A percentile compares a stretch with the other conserved stretches of the same genome.
phyloP scores from a whole-genome alignment of 2,888 invertebrate species.

The Drepana falcataria region DNA sequence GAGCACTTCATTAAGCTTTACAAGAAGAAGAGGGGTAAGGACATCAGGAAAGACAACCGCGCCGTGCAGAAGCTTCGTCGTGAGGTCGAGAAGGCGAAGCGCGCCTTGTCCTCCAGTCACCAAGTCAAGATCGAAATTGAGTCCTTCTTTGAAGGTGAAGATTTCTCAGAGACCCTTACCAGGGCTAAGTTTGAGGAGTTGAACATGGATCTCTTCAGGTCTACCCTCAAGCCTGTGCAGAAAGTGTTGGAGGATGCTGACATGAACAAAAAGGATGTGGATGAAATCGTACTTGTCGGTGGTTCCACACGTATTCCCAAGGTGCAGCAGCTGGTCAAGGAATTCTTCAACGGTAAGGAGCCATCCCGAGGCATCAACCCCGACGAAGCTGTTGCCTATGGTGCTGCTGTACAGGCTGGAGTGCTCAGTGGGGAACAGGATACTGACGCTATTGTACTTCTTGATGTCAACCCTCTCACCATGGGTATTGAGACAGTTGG shows the following conservation, averaged over 20 bases:
- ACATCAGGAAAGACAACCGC: conserved; percentile 95
- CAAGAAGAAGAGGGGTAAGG: conserved; percentile 99
- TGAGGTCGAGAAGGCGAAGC: conserved; percentile 98
- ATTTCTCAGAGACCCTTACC: conserved; percentile 98
- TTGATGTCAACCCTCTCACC: conserved; percentile 99
- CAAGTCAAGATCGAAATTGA: conserved; percentile 99
- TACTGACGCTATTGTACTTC: conserved; percentile 95
- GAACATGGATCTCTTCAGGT: conserved; percentile 95
- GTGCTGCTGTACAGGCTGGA: conserved; percentile 99
- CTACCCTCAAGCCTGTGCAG: conserved; percentile 96
- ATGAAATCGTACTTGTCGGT: conserved; percentile 99
- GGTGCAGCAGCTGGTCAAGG: conserved; percentile 94
- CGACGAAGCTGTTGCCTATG: conserved; percentile 99
- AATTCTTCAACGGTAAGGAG: conserved; percentile 98
- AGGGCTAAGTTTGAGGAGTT: conserved; percentile 99
- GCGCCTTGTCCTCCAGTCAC: conserved; percentile 95
- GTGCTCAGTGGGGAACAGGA: conserved; percentile 98
- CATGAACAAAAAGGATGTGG: conserved; percentile 98
- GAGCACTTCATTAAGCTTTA: conserved; percentile 99
- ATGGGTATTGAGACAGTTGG: conserved; percentile 99
- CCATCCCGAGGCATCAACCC: conserved; percentile 99
- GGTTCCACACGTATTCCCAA: conserved; percentile 99
- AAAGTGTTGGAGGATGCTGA: conserved; percentile 99
- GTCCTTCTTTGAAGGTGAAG: conserved; percentile 98
- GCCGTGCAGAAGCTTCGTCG: conserved; percentile 97